phyloP scores from a whole-genome alignment of 2,888 invertebrate species.

The Plebejus argus region DNA sequence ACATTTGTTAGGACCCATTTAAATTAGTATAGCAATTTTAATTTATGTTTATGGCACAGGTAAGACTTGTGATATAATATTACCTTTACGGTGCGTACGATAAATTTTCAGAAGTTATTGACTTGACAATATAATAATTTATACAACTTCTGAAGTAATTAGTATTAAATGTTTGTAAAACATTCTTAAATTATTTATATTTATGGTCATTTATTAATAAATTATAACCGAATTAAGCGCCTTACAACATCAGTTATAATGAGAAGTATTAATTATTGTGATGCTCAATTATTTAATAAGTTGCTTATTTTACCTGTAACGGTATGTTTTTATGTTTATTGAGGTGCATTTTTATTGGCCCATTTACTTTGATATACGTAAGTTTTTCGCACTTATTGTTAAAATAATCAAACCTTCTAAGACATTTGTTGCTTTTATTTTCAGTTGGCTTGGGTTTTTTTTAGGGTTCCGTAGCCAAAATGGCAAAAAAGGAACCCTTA shows the following conservation, averaged over 20 bases:
- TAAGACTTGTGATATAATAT: not conserved
- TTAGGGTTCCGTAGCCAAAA: too few relatives aligned
- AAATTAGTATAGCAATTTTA: not conserved
- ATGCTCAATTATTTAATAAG: constrained; percentile 3
- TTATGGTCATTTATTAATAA: constrained; percentile 13
- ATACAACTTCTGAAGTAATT: not conserved
- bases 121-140: not conserved
- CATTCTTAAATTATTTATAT: not conserved
- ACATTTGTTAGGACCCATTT: not conserved
- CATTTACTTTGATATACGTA: not conserved
- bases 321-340: constrained; percentile 7
- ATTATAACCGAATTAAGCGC: constrained; percentile 3
- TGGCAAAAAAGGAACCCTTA: too few relatives aligned
- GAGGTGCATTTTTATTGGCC: constrained; percentile 13
- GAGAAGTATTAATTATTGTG: not conserved
- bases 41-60: not conserved
- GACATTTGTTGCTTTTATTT: not conserved
- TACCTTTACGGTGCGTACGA: not conserved
- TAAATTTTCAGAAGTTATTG: not conserved
- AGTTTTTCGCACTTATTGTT: not conserved
- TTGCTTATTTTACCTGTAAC: constrained; percentile 12
- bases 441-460: not conserved
- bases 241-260: constrained; percentile 14
- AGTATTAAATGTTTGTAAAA: not conserved
- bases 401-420: not conserved